Evolutionary conservation across 2,113 vertebrate genomes (phyloP).

Genomic region (Silurus glanis): DNA sequence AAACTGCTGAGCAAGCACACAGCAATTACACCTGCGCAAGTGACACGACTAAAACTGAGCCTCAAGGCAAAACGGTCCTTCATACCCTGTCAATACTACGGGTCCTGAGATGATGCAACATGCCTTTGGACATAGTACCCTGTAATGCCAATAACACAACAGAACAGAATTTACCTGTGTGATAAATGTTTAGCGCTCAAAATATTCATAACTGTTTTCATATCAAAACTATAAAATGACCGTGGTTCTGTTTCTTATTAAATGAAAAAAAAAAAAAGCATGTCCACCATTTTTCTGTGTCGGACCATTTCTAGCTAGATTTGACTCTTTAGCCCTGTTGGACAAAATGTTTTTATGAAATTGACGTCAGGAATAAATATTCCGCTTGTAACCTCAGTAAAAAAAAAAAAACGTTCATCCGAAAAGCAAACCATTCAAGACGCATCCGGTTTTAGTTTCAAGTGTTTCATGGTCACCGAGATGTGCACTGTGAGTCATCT

Average conservation of each 20-base stretch:
- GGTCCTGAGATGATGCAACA: not conserved
- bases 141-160: not conserved
- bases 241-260: not conserved
- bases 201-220: not conserved
- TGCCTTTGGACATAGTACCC: not conserved
- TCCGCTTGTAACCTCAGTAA: not conserved
- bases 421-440: not conserved
- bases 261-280: not conserved
- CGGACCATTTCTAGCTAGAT: not conserved
- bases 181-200: not conserved
- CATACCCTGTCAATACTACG: not conserved
- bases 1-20: constrained; percentile 20
- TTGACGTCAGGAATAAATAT: not conserved
- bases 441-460: not conserved
- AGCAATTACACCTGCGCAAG: constrained; percentile 21
- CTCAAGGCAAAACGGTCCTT: not conserved
- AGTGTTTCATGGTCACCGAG: not conserved
- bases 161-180: not conserved
- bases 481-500: not conserved
- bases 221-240: not conserved
- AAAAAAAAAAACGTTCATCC: not conserved
- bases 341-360: not conserved
- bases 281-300: not conserved
- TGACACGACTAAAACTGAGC: not conserved
- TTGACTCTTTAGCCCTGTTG: not conserved